phyloP scores from a whole-genome alignment of 2,888 invertebrate genomes.

The Platycheirus rosarum region DNA sequence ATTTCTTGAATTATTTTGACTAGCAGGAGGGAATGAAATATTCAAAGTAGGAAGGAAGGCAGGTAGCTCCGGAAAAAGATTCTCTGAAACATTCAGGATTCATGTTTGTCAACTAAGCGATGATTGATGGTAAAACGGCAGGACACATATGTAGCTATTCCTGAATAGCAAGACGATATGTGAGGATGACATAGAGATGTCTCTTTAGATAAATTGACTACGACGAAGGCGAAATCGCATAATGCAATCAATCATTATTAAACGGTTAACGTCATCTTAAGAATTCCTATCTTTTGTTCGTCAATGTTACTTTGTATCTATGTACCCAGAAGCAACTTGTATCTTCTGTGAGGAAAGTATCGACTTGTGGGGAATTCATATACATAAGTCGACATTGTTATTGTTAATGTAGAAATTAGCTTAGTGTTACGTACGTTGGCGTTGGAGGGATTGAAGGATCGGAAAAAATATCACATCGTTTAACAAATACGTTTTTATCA shows the following conservation, averaged over 20 bases:
- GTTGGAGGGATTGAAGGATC: slow-evolving; percentile 13
- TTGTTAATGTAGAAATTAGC: slow-evolving; percentile 25
- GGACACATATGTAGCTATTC: slow-evolving; percentile 17
- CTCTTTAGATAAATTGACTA: slow-evolving; percentile 52
- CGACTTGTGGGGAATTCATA: slow-evolving; percentile 12
- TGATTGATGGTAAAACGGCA: slow-evolving; percentile 59
- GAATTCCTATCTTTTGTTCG: slow-evolving; percentile 26
- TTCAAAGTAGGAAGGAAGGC: background rate
- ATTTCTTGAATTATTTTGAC: no score
- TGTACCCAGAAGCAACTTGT: background rate
- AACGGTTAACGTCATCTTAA: slow-evolving; percentile 67
- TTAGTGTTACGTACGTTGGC: slow-evolving; percentile 1
- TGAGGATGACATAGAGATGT: slow-evolving; percentile 30
- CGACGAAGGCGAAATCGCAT: slow-evolving; percentile 53
- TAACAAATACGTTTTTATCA: background rate
- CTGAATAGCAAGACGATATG: slow-evolving; percentile 6
- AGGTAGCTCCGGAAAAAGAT: background rate
- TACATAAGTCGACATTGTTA: slow-evolving; percentile 15
- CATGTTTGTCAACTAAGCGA: slow-evolving; percentile 36
- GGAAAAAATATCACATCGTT: no score
- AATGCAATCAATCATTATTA: slow-evolving; percentile 72
- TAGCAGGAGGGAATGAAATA: background rate
- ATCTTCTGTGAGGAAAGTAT: slow-evolving; percentile 17
- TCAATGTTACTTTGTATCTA: background rate
- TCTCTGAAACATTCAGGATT: slow-evolving; percentile 7